Base-by-base conservation (phyloP, 2,797 vertebrate species). In the Neostethus bicornis region DNA sequence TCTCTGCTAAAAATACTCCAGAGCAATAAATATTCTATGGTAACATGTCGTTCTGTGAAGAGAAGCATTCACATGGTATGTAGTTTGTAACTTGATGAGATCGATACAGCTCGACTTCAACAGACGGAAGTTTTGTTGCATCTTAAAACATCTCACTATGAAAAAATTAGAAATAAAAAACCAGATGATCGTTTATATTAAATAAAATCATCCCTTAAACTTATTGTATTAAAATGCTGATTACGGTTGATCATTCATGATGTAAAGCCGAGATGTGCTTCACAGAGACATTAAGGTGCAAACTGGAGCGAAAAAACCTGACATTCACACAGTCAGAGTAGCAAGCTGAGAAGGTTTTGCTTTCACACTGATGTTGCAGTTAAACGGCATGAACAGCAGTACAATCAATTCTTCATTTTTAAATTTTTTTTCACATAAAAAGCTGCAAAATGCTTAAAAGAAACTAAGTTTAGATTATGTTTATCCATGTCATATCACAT, bases 401-500 rank as follows among this genome's bases (percentile, higher is more conserved):
- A 87, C 80, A 87, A 87, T 89, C 79, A 68, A 13, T 71, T 83
- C 49, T 79, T 74, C 62, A 61, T 73, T 52, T 66, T 42, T 45
- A 57, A 63, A 35, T 66, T 54, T 61, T 29, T 19, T 67, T 62
- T 37, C 32, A 50, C n/a, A n/a, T n/a, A n/a, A n/a, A 35, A 41
- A 74, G 66, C 60, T 77, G 70, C 61, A 53, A 60, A 41, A 23
- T 37, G 21, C n/a, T 56, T 28, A 61, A 71, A 71, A 4, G 23
- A 48, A 54, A 24, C 13, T 72, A 49, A 71, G 4, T 53, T 41
- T 48, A 23, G 63, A 79, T 81, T 61, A 19, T 0, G 47, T 77
- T 85, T 61, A 67, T 73, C 73, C 62, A 32, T 41, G 68, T 61
- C 53, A 19, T 9, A 61, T 87, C 81, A 88, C 89, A 87, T 88